Evolutionary conservation across 1,140 invertebrate species (phyloP).

Genomic region (Cyclargus thomasi): DNA sequence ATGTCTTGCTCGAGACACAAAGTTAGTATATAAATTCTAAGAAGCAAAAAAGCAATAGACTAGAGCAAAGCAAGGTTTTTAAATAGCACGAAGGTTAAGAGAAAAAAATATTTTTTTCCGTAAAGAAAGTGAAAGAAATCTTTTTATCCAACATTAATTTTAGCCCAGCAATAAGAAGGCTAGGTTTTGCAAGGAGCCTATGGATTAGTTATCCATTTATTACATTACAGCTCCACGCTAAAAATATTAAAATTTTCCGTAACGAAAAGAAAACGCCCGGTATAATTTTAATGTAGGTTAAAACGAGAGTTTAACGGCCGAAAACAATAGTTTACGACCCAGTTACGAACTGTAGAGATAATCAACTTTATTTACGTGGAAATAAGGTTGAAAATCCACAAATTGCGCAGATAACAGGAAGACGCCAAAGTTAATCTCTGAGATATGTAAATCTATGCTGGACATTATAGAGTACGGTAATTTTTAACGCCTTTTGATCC

Average conservation of each 20-base stretch:
- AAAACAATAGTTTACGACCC: slow-evolving; percentile 1
- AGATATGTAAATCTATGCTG: slow-evolving; percentile 24
- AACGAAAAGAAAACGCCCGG: neutral
- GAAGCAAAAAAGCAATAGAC: too few species aligned
- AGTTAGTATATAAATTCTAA: too few species aligned
- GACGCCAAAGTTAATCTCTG: slow-evolving; percentile 13
- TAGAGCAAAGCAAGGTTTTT: too few species aligned
- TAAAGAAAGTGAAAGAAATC: too few species aligned
- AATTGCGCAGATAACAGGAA: neutral
- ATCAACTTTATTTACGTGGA: neutral
- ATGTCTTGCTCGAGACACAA: too few species aligned
- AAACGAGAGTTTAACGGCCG: neutral
- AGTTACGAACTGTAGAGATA: neutral
- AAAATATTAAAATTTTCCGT: neutral
- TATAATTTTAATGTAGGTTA: neutral
- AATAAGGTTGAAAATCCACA: neutral
- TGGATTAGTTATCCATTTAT: too few species aligned
- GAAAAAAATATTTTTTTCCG: too few species aligned
- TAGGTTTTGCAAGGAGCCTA: too few species aligned
- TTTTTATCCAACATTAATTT: too few species aligned
- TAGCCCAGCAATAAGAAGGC: too few species aligned
- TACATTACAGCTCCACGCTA: neutral
- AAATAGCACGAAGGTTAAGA: too few species aligned
- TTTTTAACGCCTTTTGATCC: slow-evolving; percentile 33
- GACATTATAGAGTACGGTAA: slow-evolving; percentile 17